A percentile compares a stretch with the other conserved stretches of the same genome.
These are phyloP conservation scores for Baccha elongata DNA, from an alignment of 2,888 invertebrate genomes.

Conservation along the genomic window DNA sequence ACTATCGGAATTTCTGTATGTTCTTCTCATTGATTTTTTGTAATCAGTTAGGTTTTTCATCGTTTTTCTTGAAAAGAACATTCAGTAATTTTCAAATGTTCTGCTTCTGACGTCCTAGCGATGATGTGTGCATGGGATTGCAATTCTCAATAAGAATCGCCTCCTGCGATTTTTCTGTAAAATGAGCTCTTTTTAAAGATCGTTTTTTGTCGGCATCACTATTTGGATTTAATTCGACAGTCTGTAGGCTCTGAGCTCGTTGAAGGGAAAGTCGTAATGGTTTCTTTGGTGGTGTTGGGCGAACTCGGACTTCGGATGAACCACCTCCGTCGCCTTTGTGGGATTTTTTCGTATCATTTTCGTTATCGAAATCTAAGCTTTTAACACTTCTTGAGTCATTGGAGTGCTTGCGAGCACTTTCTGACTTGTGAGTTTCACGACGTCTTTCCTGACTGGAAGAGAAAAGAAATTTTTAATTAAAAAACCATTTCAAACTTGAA, in stretches of 20 bases:
- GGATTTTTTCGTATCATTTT: constrained; percentile 83
- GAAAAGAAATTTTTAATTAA: neutral
- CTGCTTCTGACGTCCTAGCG: constrained; percentile 80
- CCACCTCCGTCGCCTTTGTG: constrained; percentile 83
- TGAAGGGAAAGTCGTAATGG: constrained; percentile 92
- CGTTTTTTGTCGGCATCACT: constrained; percentile 80
- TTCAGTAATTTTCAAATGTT: constrained; percentile 79
- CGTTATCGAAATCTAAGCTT: constrained; percentile 91
- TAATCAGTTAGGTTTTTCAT: constrained; percentile 58
- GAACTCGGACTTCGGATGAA: constrained; percentile 85
- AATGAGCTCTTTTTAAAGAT: constrained; percentile 80
- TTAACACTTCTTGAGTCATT: constrained; percentile 85
- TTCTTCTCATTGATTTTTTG: constrained; percentile 53
- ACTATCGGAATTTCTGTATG: neutral
- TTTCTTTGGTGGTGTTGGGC: constrained; percentile 93
- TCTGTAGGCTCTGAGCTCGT: constrained; percentile 91
- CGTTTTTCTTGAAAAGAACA: constrained; percentile 70
- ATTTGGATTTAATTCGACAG: constrained; percentile 83
- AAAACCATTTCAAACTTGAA: too few species aligned
- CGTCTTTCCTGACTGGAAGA: constrained; percentile 77
- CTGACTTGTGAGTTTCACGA: constrained; percentile 76
- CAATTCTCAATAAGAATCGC: constrained; percentile 78
- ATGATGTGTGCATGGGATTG: constrained; percentile 79
- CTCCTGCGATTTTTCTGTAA: constrained; percentile 76
- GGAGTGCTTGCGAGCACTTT: constrained; percentile 76